Base-by-base conservation (phyloP, 2,113 vertebrate species). In the Salvelinus sp. region DNA sequence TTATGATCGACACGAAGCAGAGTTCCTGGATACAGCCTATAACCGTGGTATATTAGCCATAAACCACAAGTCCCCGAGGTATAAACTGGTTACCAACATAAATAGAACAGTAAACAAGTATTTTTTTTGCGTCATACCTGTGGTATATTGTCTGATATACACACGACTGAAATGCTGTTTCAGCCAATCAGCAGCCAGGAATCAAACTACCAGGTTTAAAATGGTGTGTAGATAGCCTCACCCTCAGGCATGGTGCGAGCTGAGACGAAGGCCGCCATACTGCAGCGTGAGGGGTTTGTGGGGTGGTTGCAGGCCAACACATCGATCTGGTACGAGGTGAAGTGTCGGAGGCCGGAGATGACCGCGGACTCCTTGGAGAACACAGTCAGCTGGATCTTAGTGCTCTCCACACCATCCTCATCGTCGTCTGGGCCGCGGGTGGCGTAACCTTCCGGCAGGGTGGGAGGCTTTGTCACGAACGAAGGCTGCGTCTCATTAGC, bases 201-300 rank as follows among this genome's bases (percentile, higher is more conserved):
- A 44, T 44, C 38, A 44, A 44, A 44, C 9, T 44, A 44, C 38
- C 38, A 44, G 38, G 38, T 44, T 44, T 44, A 44, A 12, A 23
- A 69, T 23, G 9, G 44, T 20, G 1, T 2, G 10, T 18, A n/a
- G 1, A 33, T 12, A 44, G 28, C 47, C 72, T 44, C 78, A 98
- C 97, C 95, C 94, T 98, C 97, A 0, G 98, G 98, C 96, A 99
- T 95, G 69, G 98, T 99, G 87, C 96, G 94, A 44, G 96, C 97
- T 1, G 96, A 98, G 92, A 99, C 96, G 0, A 97, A 99, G 0
- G 96, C 95, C 0, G 96, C 96, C 77, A 98, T 95, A 3, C 98
- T 97, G 90, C 98, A 99, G 78, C 92, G 92, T 0, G 84, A n/a
- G 0, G 89, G 84, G 7, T 95, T 93, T 0, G 83, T 86, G 0